Conservation (phyloP, 1,140 invertebrate species). For the Pseudomyrmex flavicornis region DNA sequence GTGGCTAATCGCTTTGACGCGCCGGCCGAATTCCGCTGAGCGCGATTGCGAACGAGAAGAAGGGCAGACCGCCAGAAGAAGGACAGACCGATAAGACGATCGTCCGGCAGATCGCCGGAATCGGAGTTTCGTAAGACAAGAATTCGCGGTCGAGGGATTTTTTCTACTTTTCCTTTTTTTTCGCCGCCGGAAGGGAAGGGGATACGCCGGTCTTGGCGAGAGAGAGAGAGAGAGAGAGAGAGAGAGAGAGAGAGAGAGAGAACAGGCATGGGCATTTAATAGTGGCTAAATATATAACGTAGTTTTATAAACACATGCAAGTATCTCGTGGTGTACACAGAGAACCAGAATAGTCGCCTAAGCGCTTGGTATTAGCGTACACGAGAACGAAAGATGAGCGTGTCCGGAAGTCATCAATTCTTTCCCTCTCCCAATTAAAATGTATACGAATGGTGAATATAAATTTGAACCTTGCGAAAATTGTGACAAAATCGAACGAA, state of each 20-base stretch:
- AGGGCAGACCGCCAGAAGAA: no score
- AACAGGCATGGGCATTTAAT: conserved; percentile 25
- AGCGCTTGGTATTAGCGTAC: conserved; percentile 36
- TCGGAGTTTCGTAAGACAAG: conserved; percentile 3
- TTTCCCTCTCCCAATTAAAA: no score
- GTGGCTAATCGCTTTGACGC: background rate
- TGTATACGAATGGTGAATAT: no score
- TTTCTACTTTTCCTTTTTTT: conserved; percentile 1
- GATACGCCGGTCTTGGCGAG: background rate
- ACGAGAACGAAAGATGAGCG: background rate
- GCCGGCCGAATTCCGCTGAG: background rate
- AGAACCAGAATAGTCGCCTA: conserved; percentile 61
- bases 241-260: background rate
- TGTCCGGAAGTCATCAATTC: no score
- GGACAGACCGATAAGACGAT: conserved; percentile 4
- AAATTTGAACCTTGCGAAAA: background rate
- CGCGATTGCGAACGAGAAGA: background rate
- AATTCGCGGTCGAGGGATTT: conserved; percentile 37
- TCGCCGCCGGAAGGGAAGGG: background rate
- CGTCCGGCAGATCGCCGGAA: background rate
- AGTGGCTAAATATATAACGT: conserved; percentile 81
- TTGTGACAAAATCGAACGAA: background rate
- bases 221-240: background rate
- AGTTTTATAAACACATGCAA: conserved; percentile 80
- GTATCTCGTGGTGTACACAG: conserved; percentile 67